These are phyloP conservation scores for Nesogale talazaci DNA, from an alignment of 2,113 vertebrate species.

Conservation along the genomic window DNA sequence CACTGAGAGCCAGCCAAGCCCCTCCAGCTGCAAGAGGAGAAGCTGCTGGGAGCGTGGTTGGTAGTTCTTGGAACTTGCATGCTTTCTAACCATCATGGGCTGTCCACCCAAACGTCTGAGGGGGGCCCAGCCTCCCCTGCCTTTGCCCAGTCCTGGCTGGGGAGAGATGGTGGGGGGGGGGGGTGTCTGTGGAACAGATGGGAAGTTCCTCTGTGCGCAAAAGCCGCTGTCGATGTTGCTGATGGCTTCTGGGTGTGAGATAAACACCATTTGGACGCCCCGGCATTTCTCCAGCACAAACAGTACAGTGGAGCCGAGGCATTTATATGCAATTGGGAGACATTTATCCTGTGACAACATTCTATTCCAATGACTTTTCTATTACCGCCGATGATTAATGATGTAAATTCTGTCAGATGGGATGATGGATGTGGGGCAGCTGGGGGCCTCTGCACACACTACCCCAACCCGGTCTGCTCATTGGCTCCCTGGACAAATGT, in stretches of 20 bases:
- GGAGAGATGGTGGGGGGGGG: background rate
- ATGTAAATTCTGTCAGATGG: constrained; percentile 78
- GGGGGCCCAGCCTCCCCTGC: background rate
- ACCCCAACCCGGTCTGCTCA: constrained; percentile 35
- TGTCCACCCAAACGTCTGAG: background rate
- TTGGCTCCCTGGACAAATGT: constrained; percentile 42
- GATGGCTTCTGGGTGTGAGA: constrained; percentile 27
- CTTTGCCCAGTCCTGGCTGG: background rate
- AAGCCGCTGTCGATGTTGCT: background rate
- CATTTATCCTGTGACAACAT: constrained; percentile 77
- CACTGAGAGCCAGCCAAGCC: background rate
- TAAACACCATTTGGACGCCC: constrained; percentile 61
- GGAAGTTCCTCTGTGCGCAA: background rate
- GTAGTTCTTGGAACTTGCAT: background rate
- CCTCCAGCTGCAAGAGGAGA: background rate
- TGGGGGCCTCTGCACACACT: constrained; percentile 67
- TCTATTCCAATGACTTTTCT: constrained; percentile 78
- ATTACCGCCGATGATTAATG: constrained; percentile 80
- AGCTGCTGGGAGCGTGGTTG: rapidly evolving
- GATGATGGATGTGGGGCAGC: constrained; percentile 71
- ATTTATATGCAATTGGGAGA: constrained; percentile 79
- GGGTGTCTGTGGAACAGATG: rapidly evolving
- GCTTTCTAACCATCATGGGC: background rate
- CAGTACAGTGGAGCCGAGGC: constrained; percentile 63
- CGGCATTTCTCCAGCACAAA: constrained; percentile 68